These are phyloP conservation scores for Bombus sibiricus DNA, from an alignment of 1,140 invertebrate genomes.

Conservation along the genomic window DNA sequence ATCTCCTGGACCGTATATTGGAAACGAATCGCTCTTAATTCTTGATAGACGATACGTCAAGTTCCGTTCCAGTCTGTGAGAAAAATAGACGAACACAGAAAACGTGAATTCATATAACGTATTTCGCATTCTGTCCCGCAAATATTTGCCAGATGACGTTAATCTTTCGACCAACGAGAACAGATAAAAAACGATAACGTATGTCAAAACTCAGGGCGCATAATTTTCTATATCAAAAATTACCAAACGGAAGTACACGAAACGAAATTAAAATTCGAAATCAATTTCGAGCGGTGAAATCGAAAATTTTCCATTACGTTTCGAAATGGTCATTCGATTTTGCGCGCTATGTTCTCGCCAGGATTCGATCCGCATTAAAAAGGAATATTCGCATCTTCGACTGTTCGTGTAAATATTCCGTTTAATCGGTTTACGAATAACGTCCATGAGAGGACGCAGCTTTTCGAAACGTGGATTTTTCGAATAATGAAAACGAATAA, in stretches of 20 bases:
- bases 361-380: neutral
- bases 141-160: neutral
- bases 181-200: neutral
- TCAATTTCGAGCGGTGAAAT: neutral
- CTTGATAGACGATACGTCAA: neutral
- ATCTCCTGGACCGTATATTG: neutral
- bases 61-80: too few relatives aligned
- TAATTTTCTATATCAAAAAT: neutral
- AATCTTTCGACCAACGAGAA: conserved; percentile 12
- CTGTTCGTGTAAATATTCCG: neutral
- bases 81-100: neutral
- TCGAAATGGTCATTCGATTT: neutral
- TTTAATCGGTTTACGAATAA: neutral
- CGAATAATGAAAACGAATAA: conserved; percentile 22
- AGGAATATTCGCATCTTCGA: neutral
- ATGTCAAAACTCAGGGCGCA: too few relatives aligned
- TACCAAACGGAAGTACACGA: neutral
- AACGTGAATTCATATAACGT: neutral
- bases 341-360: too few relatives aligned
- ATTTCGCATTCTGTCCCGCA: neutral
- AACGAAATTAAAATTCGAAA: conserved; percentile 1
- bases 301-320: neutral
- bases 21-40: conserved; percentile 5
- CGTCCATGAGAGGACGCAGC: neutral
- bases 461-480: neutral